These are phyloP conservation scores for Benthosema pterotum DNA, from an alignment of 2,797 vertebrate species.

Conservation along the genomic window DNA sequence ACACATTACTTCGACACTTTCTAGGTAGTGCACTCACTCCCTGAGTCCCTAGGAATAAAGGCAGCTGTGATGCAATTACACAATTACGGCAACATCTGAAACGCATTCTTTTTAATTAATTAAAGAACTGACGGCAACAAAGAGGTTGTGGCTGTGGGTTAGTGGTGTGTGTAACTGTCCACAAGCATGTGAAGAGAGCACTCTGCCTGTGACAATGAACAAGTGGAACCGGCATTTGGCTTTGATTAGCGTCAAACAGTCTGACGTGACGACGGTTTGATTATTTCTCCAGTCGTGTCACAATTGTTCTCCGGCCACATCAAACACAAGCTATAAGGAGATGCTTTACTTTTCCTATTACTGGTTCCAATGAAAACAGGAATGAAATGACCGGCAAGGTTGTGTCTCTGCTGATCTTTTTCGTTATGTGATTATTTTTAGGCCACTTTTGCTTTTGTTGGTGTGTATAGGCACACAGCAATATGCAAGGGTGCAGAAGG, in stretches of 20 bases:
- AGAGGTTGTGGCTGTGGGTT: not conserved
- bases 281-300: conserved; percentile 41
- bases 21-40: too few relatives aligned
- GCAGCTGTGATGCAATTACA: too few relatives aligned
- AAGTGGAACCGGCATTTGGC: conserved; percentile 45
- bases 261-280: conserved; percentile 44
- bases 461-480: too few relatives aligned
- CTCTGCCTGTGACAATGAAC: conserved; percentile 23
- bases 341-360: conserved; percentile 26
- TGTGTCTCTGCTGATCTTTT: not conserved
- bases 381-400: conserved; percentile 6
- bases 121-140: too few relatives aligned
- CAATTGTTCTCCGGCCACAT: conserved; percentile 41
- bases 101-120: too few relatives aligned
- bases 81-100: too few relatives aligned
- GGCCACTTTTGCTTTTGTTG: too few relatives aligned
- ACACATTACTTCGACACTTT: too few relatives aligned
- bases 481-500: too few relatives aligned
- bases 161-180: not conserved
- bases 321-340: conserved; percentile 26
- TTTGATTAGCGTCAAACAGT: conserved; percentile 38
- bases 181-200: conserved; percentile 5
- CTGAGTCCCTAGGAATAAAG: too few relatives aligned
- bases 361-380: conserved; percentile 28
- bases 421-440: too few relatives aligned